These are phyloP conservation scores for Aethes cnicana DNA, from an alignment of 2,888 invertebrate species.

Conservation along the genomic window DNA sequence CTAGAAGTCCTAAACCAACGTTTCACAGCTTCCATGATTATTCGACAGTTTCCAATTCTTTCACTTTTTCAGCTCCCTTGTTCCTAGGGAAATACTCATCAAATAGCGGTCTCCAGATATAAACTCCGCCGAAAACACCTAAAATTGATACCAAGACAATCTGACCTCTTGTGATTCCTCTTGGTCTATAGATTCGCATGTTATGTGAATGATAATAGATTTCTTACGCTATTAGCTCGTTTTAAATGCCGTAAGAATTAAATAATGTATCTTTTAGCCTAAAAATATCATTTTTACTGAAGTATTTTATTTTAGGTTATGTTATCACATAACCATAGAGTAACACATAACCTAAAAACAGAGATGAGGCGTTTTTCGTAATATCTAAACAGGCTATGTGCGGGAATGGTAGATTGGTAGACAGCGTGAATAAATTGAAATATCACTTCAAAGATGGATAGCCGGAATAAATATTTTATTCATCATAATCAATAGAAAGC, in stretches of 20 bases:
- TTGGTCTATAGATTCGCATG: conserved; percentile 72
- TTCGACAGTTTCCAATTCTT: conserved; percentile 34
- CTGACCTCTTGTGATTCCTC: conserved; percentile 63
- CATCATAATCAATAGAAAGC: too few relatives aligned
- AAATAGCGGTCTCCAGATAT: conserved; percentile 78
- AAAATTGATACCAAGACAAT: conserved; percentile 62
- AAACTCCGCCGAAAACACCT: conserved; percentile 72
- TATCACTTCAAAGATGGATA: too few relatives aligned
- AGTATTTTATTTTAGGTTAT: conserved; percentile 28
- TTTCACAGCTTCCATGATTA: conserved; percentile 50
- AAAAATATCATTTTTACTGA: conserved; percentile 17
- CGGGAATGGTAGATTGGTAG: too few relatives aligned
- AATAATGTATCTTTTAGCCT: not conserved
- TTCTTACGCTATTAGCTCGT: conserved; percentile 2
- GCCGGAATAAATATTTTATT: not conserved
- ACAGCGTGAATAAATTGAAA: too few relatives aligned
- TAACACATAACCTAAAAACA: conserved; percentile 26
- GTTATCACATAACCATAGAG: too few relatives aligned
- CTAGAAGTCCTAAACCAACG: conserved; percentile 53
- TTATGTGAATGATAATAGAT: too few relatives aligned
- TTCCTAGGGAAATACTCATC: conserved; percentile 51
- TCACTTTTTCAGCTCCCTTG: conserved; percentile 34
- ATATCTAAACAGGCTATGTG: too few relatives aligned
- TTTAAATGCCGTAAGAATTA: not conserved
- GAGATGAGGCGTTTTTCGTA: conserved; percentile 1